These are phyloP conservation scores for Pteronotus mesoamericanus DNA, from an alignment of 2,797 vertebrate species.

Conservation along the genomic window DNA sequence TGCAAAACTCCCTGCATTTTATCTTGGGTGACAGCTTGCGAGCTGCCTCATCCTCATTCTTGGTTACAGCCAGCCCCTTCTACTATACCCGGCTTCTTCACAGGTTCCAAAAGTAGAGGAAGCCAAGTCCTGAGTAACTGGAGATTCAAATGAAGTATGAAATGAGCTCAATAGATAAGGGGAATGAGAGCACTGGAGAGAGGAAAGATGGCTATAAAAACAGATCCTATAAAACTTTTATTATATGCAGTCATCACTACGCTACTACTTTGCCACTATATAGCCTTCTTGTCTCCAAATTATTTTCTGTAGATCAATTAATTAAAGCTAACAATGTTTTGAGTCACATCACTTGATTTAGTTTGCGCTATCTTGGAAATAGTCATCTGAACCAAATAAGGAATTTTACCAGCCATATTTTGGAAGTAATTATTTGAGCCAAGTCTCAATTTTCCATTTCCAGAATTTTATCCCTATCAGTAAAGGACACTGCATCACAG, in stretches of 20 bases:
- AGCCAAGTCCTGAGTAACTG: neutral
- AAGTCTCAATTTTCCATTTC: neutral
- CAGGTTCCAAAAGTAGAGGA: neutral
- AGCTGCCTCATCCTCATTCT: neutral
- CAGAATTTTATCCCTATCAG: neutral
- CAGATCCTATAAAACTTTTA: neutral
- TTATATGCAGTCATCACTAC: neutral
- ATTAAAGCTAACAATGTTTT: neutral
- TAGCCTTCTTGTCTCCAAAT: neutral
- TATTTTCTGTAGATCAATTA: neutral
- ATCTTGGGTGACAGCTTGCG: neutral
- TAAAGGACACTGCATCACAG: neutral
- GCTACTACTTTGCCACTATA: neutral
- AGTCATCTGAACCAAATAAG: neutral
- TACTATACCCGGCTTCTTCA: neutral
- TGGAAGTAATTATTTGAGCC: neutral
- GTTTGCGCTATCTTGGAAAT: neutral
- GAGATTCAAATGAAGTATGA: neutral
- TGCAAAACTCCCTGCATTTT: neutral
- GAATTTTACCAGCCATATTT: neutral
- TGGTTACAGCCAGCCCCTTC: neutral
- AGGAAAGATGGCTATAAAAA: neutral
- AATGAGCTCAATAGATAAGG: neutral
- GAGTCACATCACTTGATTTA: neutral
- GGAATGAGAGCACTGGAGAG: neutral